phyloP scores from a whole-genome alignment of 2,797 vertebrate species.

The Dendrocincla fuliginosa region DNA sequence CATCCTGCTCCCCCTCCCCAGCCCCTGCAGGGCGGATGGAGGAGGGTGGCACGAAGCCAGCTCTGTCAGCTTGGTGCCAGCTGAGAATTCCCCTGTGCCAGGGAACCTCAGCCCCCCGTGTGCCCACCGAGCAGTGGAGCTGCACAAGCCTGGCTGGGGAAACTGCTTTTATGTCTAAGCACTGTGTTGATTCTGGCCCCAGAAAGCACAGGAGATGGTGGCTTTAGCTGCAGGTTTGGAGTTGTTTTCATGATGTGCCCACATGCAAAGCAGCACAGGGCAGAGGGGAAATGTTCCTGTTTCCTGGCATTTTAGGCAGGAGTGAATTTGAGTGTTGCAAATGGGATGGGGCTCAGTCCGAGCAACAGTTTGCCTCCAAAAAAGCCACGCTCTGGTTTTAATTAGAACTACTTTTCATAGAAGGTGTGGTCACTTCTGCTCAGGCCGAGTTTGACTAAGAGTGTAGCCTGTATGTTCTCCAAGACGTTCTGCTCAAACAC shows the following conservation, averaged over 20 bases:
- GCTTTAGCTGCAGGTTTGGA: background rate
- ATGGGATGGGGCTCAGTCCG: background rate
- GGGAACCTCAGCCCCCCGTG: background rate
- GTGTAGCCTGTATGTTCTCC: background rate
- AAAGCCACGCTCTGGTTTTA: slow-evolving; percentile 23
- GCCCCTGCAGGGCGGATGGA: background rate
- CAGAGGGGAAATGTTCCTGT: background rate
- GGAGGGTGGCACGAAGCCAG: background rate
- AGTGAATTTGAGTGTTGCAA: slow-evolving; percentile 8
- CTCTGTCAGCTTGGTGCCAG: background rate
- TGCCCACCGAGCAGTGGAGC: background rate
- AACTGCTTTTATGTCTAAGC: background rate
- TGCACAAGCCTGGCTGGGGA: background rate
- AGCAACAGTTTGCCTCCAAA: slow-evolving; percentile 33
- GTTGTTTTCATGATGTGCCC: background rate
- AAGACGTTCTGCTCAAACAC: background rate
- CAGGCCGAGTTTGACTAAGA: slow-evolving; percentile 6
- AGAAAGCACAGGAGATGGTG: background rate
- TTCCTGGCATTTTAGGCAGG: background rate
- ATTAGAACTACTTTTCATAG: slow-evolving; percentile 55
- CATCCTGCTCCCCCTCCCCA: background rate
- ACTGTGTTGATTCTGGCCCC: background rate
- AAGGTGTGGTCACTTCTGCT: slow-evolving; percentile 50
- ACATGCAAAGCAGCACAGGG: background rate
- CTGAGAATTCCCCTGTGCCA: background rate